Base-by-base conservation (phyloP, 1,140 invertebrate species). In the Drosophila ambigua region DNA sequence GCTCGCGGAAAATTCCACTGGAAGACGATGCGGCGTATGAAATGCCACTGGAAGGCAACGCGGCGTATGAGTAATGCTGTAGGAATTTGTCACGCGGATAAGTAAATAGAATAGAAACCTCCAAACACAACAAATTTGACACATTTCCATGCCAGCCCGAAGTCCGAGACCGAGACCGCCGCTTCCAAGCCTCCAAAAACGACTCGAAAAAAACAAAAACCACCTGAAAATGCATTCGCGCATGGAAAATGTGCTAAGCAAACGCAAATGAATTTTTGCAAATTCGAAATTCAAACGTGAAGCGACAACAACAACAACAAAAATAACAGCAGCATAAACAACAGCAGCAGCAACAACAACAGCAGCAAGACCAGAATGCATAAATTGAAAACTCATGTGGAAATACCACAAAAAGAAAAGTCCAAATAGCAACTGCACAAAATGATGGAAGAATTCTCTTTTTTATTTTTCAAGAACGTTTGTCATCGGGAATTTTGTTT, bases 201-300 rank as follows among this genome's bases (percentile, higher is more conserved):
- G 51, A 63, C 26, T 48, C 23, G 46, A 62, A 57, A 63, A 63
- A 55, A 63, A 52, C 52, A n/a, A 55, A 23, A 55, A 44, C n/a
- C 63, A 73, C 59, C 72, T 69, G 46, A 74, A 71, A 62, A 71
- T 67, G 58, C 78, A 87, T 60, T 82, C 74, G 65, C 74, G 43
- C 60, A 59, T 85, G 57, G 72, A 82, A 82, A 85, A 82, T 82
- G 82, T 85, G 82, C 82, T 82, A 85, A 85, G 53, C 65, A 87
- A 85, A 85, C 69, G 66, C 78, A 78, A 87, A 85, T 85, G 69
- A 85, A 78, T 87, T 61, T 35, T 83, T 81, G 69, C 82, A 85
- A 67, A 85, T 81, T 85, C 74, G 66, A 60, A 76, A 87, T 78
- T 72, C 62, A 88, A 82, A 85, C 60, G 65, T 80, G 63, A 82